Evolutionary conservation across 2,888 invertebrate species (phyloP), one percentile per base, ranked within the genome.

Genomic region (Eremobia ochroleuca): DNA sequence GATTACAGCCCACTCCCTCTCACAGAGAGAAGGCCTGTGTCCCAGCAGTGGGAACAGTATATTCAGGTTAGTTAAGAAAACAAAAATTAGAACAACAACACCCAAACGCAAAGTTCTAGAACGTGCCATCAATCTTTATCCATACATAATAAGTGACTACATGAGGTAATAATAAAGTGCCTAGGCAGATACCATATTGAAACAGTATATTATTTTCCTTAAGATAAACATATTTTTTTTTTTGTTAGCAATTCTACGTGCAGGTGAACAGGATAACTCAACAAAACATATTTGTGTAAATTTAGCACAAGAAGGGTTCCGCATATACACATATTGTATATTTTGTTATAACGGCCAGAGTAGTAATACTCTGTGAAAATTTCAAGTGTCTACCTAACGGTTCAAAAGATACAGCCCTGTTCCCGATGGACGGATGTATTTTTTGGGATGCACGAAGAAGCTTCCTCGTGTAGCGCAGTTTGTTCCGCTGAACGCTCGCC

Each of bases 261-360:
- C 58, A 58, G n/a, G 25, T 40, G 31, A 75, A 75, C 31, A 49
- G 37, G 37, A 73, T 49, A 73, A 73, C 0, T 61, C 18, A 25
- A 0, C 9, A 18, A 61, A 61, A 49, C 49, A 72, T 1, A 28
- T 0, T 43, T 52, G 9, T 21, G 31, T 21, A 21, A 49, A 46
- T 46, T 46, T 46, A 46, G 46, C 46, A 18, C 15, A 18, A 4
- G 46, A 18, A 46, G 46, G 46, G 49, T 49, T 49, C 21, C n/a
- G n/a, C n/a, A n/a, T n/a, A n/a, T n/a, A n/a, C n/a, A n/a, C n/a
- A n/a, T n/a, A n/a, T n/a, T n/a, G n/a, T n/a, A 46, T 21, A 46
- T 6, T 18, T 5, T 2, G 5, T 21, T 6, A 37, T 37, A 40
- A 9, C 40, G 9, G 1, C 40, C 40, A 40, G 9, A 37, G 37